Conservation (phyloP, 2,797 vertebrate species). For the Sarcoramphus papa region DNA sequence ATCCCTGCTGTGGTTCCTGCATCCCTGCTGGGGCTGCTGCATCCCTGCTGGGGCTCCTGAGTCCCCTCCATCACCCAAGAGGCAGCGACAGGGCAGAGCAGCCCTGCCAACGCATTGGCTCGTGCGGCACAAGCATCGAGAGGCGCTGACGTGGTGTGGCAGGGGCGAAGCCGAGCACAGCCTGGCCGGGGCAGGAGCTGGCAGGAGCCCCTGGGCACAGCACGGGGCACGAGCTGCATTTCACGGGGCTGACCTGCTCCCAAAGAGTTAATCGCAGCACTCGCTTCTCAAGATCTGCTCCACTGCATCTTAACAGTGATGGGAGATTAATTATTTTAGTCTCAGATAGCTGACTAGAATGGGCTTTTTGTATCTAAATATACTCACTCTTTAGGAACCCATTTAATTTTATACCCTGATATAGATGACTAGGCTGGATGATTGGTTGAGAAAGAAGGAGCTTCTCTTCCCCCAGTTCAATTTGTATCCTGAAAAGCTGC, state of each 20-base stretch:
- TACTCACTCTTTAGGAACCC: conserved; percentile 55
- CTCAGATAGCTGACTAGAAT: conserved; percentile 35
- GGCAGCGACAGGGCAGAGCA: background rate
- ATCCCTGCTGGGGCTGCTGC: too few species aligned
- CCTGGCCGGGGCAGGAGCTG: background rate
- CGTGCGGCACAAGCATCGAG: accelerated
- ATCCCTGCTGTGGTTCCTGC: too few species aligned
- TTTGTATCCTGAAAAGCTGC: conserved; percentile 51
- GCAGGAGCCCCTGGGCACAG: background rate
- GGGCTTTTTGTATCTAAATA: conserved; percentile 46
- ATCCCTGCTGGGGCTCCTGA: too few species aligned
- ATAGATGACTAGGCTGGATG: conserved; percentile 55
- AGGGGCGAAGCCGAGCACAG: background rate
- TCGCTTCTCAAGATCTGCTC: background rate
- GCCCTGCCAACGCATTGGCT: background rate
- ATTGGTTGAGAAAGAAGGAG: conserved; percentile 53
- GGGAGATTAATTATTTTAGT: conserved; percentile 53
- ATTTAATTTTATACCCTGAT: conserved; percentile 56
- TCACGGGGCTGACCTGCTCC: background rate
- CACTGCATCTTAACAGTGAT: conserved; percentile 7
- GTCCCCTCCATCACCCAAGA: background rate
- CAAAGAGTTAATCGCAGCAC: background rate
- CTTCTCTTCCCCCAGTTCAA: conserved; percentile 38
- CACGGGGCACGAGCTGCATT: accelerated
- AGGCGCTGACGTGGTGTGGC: accelerated